Base-by-base conservation (phyloP, 2,113 vertebrate species). In the Halichoeres trimaculatus region DNA sequence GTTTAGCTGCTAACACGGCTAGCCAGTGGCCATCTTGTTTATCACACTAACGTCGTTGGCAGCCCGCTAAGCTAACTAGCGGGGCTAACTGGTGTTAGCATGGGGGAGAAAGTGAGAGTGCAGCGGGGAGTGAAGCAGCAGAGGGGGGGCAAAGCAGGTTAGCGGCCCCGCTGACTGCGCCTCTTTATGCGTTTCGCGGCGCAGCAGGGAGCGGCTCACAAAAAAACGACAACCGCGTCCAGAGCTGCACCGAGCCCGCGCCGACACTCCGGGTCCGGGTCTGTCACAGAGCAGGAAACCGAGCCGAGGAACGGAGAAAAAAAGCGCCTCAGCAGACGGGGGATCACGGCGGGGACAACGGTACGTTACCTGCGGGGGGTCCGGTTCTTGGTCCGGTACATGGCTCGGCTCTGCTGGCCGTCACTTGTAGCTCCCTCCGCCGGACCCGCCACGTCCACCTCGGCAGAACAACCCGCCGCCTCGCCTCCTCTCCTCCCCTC, bases 11-110 rank as follows among this genome's bases (percentile, higher is more conserved):
- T 63, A 30, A 45, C 59, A 19, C 8, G 12, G 78, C 77, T 89
- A 90, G 81, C 88, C 90, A 86, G 94, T 90, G 90, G 94, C 94
- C 94, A 95, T 95, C 92, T 95, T 95, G 93, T 94, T 92, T 92
- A 80, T 84, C 78, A 72, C 85, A 24, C 45, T 59, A 47, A 38
- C 74, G 66, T 65, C 65, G 68, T 16, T 63, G 38, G 70, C 61
- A 55, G 85, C 58, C 34, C 13, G 76, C 85, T 77, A 84, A 70
- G 82, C 78, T 78, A 79, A 56, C 48, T 72, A 72, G 61, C 68
- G 47, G 57, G 0, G 80, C 82, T 81, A 78, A 70, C 70, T 47
- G 76, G 2, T 13, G 76, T 41, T 81, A 78, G 85, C 86, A 51
- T 19, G 36, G 66, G 69, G 62, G 9, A 62, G 85, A 81, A 76